A percentile compares a stretch with the other conserved stretches of the same genome.
Evolutionary conservation across 2,113 vertebrate species (phyloP).

Genomic region (Rhinopomastus cyanomelas): DNA sequence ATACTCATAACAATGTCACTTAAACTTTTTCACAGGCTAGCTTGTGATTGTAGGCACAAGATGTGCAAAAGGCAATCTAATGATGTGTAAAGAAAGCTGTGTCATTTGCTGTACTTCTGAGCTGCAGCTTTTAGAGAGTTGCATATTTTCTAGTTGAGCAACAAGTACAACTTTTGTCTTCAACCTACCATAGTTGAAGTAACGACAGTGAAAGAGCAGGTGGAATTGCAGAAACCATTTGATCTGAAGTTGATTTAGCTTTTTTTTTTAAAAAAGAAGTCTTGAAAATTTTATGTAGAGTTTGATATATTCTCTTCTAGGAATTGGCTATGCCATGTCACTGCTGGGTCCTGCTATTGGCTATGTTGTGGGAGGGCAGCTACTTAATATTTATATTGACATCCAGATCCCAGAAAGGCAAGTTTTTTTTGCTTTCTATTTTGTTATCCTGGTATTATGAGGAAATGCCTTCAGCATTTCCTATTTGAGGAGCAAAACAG

Average conservation of each 20-base stretch:
- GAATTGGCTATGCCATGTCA: slow-evolving; percentile 80
- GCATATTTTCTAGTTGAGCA: not conserved
- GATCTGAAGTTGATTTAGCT: not conserved
- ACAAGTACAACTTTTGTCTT: not conserved
- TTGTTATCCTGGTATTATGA: not conserved
- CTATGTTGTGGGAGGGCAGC: slow-evolving; percentile 79
- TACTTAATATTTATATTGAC: slow-evolving; percentile 81
- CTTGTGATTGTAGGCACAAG: not conserved
- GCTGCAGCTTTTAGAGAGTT: not conserved
- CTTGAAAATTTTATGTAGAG: not conserved
- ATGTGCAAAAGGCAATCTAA: not conserved
- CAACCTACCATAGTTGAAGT: not conserved
- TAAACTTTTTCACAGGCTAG: not conserved
- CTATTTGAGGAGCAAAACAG: not conserved
- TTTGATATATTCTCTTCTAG: slow-evolving; percentile 56
- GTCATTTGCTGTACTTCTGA: not conserved
- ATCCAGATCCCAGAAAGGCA: slow-evolving; percentile 69
- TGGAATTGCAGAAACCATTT: not conserved
- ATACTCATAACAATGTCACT: not conserved
- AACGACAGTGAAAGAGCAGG: not conserved
- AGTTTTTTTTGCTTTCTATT: slow-evolving; percentile 30
- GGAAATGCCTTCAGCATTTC: not conserved
- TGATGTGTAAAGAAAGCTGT: not conserved
- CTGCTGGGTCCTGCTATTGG: slow-evolving; percentile 81
- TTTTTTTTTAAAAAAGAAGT: not conserved